Evolutionary conservation across 1,140 invertebrate species (phyloP).

Genomic region (Archivesica marissinica): DNA sequence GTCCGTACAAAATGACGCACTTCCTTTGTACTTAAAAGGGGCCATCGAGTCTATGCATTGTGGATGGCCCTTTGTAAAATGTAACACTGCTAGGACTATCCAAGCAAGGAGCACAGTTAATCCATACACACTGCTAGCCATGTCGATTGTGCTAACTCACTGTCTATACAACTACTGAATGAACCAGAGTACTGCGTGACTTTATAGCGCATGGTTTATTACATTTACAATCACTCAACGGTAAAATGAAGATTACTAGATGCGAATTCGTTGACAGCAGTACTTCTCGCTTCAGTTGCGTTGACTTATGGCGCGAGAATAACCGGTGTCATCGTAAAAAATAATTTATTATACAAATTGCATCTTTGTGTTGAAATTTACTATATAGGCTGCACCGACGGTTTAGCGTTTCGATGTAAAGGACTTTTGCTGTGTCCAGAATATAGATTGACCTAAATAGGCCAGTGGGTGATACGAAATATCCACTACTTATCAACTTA

Average conservation of each 20-base stretch:
- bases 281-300: background rate
- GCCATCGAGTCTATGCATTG: constrained; percentile 81
- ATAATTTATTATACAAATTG: too few relatives aligned
- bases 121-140: background rate
- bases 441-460: too few relatives aligned
- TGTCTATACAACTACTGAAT: constrained; percentile 8
- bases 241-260: background rate
- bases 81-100: background rate
- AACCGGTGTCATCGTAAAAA: background rate
- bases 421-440: too few relatives aligned
- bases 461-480: too few relatives aligned
- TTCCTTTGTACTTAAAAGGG: constrained; percentile 72
- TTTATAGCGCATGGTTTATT: background rate
- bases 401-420: too few relatives aligned
- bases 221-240: background rate
- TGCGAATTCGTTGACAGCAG: background rate
- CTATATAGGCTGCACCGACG: too few relatives aligned
- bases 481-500: too few relatives aligned
- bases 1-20: constrained; percentile 74
- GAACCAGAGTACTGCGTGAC: background rate
- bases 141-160: background rate
- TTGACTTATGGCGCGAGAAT: constrained; percentile 9
- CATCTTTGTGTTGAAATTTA: too few relatives aligned
- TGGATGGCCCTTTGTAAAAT: constrained; percentile 68
- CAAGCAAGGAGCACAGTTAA: background rate